Evolutionary conservation across 2,113 vertebrate genomes (phyloP).

Genomic region (Donacobius atricapilla): DNA sequence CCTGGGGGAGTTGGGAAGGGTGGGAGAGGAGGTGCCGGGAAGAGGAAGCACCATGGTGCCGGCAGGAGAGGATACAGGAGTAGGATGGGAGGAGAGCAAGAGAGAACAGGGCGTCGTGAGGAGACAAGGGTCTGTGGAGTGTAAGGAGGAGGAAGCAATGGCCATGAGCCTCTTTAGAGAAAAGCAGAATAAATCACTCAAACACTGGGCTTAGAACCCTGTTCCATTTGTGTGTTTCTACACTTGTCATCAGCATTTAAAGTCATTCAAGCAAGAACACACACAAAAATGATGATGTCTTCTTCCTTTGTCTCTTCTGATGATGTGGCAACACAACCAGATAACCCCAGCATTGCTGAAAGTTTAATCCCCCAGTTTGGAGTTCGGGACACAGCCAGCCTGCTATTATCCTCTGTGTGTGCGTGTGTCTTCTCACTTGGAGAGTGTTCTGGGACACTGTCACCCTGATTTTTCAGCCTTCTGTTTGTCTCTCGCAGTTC

Average conservation of each 20-base stretch:
- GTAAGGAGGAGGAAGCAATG: neutral
- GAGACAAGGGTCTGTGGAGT: neutral
- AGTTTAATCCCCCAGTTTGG: neutral
- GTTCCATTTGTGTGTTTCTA: neutral
- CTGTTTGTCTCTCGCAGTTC: too few species aligned
- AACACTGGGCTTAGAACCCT: neutral
- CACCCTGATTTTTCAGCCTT: too few species aligned
- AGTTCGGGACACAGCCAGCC: neutral
- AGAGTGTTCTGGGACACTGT: neutral
- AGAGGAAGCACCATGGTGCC: neutral
- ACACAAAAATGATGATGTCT: neutral
- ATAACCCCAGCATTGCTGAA: neutral
- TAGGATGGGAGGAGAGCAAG: accelerated
- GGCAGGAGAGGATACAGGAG: neutral
- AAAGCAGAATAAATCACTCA: neutral
- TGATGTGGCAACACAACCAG: neutral
- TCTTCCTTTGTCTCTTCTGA: neutral
- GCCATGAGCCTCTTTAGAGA: accelerated
- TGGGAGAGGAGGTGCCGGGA: neutral
- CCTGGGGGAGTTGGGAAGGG: neutral
- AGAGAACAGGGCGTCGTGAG: neutral
- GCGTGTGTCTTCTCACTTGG: neutral
- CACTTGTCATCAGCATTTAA: neutral
- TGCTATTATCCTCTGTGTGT: neutral
- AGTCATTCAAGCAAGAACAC: neutral